Percentiles rank a stretch among this genome's conserved stretches.
phyloP scores from a whole-genome alignment of 2,888 invertebrate species.

The Amiota communis region DNA sequence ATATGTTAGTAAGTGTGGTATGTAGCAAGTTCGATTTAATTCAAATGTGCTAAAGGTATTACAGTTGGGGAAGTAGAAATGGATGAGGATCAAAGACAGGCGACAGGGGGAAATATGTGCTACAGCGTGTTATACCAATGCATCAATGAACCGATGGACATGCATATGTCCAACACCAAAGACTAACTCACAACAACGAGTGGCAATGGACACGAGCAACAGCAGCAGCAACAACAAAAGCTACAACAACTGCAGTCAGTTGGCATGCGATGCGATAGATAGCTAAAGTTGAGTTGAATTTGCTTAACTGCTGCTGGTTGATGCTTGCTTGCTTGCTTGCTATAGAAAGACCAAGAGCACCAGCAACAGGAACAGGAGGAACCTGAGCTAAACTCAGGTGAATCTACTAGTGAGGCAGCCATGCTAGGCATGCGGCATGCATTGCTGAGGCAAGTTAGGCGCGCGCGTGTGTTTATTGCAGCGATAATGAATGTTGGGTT shows the following conservation, averaged over 20 bases:
- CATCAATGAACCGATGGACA: constrained; percentile 21
- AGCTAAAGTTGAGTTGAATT: neutral
- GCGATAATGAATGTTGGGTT: constrained; percentile 47
- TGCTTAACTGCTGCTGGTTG: neutral
- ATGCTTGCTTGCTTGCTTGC: neutral
- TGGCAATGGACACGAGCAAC: neutral
- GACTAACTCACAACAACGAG: neutral
- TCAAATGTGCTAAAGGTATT: too few relatives aligned
- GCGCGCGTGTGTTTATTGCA: constrained; percentile 46
- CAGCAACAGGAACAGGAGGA: neutral
- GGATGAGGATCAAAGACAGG: neutral
- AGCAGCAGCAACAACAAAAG: constrained; percentile 1
- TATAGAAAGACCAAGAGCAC: neutral
- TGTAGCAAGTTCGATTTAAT: neutral
- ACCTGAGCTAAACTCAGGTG: too few relatives aligned
- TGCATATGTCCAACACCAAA: constrained; percentile 23
- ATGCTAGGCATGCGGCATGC: neutral
- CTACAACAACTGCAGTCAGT: neutral
- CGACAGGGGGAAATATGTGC: neutral
- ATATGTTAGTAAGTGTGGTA: neutral
- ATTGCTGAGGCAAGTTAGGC: neutral
- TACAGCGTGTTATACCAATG: neutral
- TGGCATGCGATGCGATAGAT: neutral
- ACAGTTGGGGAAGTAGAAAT: neutral
- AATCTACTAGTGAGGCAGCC: too few relatives aligned